A percentile compares a stretch with the other conserved stretches of the same genome.
Evolutionary conservation across 2,888 invertebrate genomes (phyloP).

Genomic region (Cheilosia vernalis): DNA sequence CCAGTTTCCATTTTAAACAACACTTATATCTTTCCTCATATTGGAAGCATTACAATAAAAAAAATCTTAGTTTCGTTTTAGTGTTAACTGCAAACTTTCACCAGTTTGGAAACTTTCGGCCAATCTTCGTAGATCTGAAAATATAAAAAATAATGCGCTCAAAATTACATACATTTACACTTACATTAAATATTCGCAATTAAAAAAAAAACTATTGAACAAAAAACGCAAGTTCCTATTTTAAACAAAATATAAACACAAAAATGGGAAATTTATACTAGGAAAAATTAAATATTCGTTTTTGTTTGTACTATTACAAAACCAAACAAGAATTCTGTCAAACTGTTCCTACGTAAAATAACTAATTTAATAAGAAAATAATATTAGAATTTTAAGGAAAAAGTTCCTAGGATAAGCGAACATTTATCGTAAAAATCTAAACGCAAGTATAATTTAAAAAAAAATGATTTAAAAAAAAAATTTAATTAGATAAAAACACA

Average conservation of each 20-base stretch:
- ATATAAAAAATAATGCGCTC: constrained; percentile 27
- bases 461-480: constrained; percentile 51
- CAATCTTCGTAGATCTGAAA: not conserved
- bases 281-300: constrained; percentile 20
- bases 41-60: not conserved
- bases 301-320: constrained; percentile 27
- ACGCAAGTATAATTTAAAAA: constrained; percentile 45
- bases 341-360: constrained; percentile 70
- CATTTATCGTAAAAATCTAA: constrained; percentile 64
- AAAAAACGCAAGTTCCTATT: constrained; percentile 63
- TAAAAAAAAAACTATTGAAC: constrained; percentile 32
- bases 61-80: constrained; percentile 3
- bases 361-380: constrained; percentile 44
- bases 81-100: constrained; percentile 6
- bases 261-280: constrained; percentile 44
- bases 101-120: constrained; percentile 22
- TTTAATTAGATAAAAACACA: constrained; percentile 57
- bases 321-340: constrained; percentile 29
- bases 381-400: constrained; percentile 61
- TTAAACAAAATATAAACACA: constrained; percentile 31
- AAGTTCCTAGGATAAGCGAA: constrained; percentile 72
- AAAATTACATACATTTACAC: constrained; percentile 24
- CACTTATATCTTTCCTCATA: not conserved
- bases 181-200: constrained; percentile 38
- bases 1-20: not conserved